Evolutionary conservation across 1,140 invertebrate species (phyloP), one percentile per base, ranked within the genome.

Genomic region (Bicyclus anynana): DNA sequence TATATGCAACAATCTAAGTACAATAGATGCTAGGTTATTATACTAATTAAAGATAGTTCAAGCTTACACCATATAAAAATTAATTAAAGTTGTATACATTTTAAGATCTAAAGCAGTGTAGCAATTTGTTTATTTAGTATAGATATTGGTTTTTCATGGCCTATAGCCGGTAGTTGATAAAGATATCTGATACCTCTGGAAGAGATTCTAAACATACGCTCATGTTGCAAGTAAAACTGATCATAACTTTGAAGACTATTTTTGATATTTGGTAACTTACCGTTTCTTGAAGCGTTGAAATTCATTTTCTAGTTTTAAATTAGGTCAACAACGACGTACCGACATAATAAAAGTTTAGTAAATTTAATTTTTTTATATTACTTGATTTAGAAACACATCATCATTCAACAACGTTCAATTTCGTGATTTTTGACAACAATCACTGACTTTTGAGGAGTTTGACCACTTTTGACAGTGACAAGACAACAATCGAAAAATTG

Each of bases 211-310:
- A 14, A 40, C 37, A 46, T 49, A 26, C 23, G 21, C n/a, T 37
- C 26, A 37, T 52, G n/a, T 42, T 42, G 14, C 12, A 33, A 26
- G 42, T 26, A 44, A 48, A 44, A 53, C 44, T 50, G 46, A 29
- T 13, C 7, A 26, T 37, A 51, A 12, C 14, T 52, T 23, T 55
- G 53, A n/a, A n/a, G n/a, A 48, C n/a, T 13, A 9, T 38, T 21
- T 1, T 7, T 33, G 29, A 33, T 33, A 12, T 33, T 33, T 33
- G 29, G 9, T 7, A 16, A 59, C 67, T 65, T 72, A 87, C 84
- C 84, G 37, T 87, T 87, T 71, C 84, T 81, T 29, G 84, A 87
- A 65, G 84, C 84, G 59, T 87, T 87, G 35, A 87, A 87, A 80
- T 87, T 87, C 84, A 87, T 87, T 29, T 57, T 75, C 46, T 27